These are phyloP conservation scores for Hoplias malabaricus DNA, from an alignment of 2,113 vertebrate genomes.

Conservation along the genomic window DNA sequence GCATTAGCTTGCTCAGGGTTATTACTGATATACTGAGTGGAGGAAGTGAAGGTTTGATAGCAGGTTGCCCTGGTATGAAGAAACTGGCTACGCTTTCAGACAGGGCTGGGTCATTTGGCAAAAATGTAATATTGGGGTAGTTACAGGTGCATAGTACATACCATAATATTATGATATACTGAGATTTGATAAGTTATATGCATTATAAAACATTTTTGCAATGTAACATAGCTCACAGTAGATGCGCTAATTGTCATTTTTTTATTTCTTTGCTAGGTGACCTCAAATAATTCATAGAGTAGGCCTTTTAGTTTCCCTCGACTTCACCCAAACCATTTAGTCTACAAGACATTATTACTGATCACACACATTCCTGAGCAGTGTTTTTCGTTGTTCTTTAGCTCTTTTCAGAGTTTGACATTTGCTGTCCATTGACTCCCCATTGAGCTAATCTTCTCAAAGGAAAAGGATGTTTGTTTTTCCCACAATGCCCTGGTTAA, in stretches of 20 bases:
- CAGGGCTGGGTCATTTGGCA: too few species aligned
- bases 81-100: too few species aligned
- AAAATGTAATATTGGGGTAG: too few species aligned
- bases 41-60: not conserved
- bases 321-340: not conserved
- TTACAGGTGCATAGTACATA: too few species aligned
- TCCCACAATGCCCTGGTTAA: constrained; percentile 33
- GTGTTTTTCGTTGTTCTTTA: constrained; percentile 2
- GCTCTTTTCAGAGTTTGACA: constrained; percentile 21
- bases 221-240: too few species aligned
- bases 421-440: constrained; percentile 9
- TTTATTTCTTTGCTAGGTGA: too few species aligned
- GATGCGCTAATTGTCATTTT: too few species aligned
- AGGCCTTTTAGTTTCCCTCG: not conserved
- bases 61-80: not conserved
- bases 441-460: constrained; percentile 40
- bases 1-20: not conserved
- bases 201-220: too few species aligned
- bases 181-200: too few species aligned
- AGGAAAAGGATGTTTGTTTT: constrained; percentile 31
- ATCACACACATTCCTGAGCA: constrained; percentile 11
- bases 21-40: not conserved
- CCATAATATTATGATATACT: too few species aligned
- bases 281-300: not conserved
- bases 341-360: constrained; percentile 1